phyloP scores from a whole-genome alignment of 2,888 invertebrate species.

The Drosophila mulleri region DNA sequence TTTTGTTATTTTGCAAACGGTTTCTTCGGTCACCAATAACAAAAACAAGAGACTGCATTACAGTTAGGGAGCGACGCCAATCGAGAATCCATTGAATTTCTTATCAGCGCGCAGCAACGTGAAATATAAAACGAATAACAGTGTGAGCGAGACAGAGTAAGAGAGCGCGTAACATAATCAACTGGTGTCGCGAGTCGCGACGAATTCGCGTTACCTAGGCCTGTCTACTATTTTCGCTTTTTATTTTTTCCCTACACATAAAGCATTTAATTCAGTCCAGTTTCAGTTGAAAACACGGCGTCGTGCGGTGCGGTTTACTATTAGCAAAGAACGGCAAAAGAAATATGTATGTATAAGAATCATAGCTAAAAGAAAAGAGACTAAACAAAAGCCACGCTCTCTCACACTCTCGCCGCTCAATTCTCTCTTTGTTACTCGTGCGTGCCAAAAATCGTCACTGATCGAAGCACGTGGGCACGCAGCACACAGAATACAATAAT shows the following conservation, averaged over 20 bases:
- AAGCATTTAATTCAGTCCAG: conserved; percentile 47
- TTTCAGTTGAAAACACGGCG: conserved; percentile 61
- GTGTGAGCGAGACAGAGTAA: neutral
- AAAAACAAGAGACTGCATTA: conserved; percentile 32
- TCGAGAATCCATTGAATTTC: conserved; percentile 27
- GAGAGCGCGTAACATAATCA: conserved; percentile 18
- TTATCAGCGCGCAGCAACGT: conserved; percentile 58
- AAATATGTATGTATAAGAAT: conserved; percentile 40
- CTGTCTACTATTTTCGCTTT: conserved; percentile 32
- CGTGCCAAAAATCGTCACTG: conserved; percentile 8
- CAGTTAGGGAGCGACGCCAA: conserved; percentile 9
- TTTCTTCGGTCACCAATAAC: conserved; percentile 20
- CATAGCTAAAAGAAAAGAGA: conserved; percentile 12
- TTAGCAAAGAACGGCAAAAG: conserved; percentile 18
- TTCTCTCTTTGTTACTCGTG: conserved; percentile 11
- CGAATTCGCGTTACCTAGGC: conserved; percentile 38
- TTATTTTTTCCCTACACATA: conserved; percentile 39
- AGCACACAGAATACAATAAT: conserved; percentile 3
- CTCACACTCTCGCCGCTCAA: conserved; percentile 11
- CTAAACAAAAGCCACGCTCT: conserved; percentile 13
- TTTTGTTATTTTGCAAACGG: conserved; percentile 61
- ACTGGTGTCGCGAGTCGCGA: conserved; percentile 33
- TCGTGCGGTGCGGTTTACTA: conserved; percentile 58
- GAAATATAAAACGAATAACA: neutral
- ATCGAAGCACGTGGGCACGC: conserved; percentile 62